Conservation (phyloP, 1,140 invertebrate species). For the Papilio glaucus region DNA sequence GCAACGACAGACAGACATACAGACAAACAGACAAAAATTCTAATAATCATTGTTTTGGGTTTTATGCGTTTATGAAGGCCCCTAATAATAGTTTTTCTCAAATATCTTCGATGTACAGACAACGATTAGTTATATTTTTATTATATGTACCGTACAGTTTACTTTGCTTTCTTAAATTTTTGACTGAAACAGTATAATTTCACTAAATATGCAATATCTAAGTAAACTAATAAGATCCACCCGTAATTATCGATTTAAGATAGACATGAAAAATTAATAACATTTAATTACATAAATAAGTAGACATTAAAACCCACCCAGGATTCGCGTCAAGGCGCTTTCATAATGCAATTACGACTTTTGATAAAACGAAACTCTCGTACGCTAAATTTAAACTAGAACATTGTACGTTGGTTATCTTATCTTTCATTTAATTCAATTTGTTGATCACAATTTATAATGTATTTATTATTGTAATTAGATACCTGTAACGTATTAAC, state of each 20-base stretch:
- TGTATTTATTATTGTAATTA: slow-evolving; percentile 16
- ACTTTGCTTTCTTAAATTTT: background rate
- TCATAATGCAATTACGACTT: slow-evolving; percentile 39
- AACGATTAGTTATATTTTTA: no score
- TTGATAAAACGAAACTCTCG: slow-evolving; percentile 39
- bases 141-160: no score
- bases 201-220: background rate
- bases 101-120: no score
- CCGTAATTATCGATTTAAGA: background rate
- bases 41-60: no score
- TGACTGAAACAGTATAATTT: background rate
- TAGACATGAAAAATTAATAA: slow-evolving; percentile 26
- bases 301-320: slow-evolving; percentile 33
- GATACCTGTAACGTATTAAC: no score
- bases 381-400: slow-evolving; percentile 32
- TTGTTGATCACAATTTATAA: slow-evolving; percentile 19
- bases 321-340: slow-evolving; percentile 36
- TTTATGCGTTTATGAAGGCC: no score
- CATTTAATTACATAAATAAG: slow-evolving; percentile 28
- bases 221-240: background rate
- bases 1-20: no score
- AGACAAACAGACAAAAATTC: no score
- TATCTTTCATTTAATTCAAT: slow-evolving; percentile 33
- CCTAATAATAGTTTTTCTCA: no score
- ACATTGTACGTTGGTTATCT: slow-evolving; percentile 28